Base-by-base conservation (phyloP, 1,140 invertebrate species). In the Drosophila erecta region DNA sequence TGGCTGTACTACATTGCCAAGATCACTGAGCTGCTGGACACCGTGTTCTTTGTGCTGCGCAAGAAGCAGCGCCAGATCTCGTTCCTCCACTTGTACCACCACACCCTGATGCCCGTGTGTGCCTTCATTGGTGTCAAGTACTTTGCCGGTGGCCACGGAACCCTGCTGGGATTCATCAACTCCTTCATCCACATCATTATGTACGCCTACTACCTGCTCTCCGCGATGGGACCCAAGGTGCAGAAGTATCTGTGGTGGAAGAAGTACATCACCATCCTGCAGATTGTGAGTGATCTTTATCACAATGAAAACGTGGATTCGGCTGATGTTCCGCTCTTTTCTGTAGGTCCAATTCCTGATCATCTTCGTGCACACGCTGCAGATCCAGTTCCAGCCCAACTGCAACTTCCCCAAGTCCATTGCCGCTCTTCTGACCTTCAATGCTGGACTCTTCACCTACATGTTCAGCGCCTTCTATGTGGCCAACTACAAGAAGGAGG, bases 181-280 rank as follows among this genome's bases (percentile, higher is more conserved):
- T 95, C 96, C 70, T 95, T 94, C 61, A 94, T 97, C 2, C 94
- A 93, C 93, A 95, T 95, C 10, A 93, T 97, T 27, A 97, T 98
- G 96, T 98, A 98, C 85, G 93, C 94, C 0, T 98, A 98, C 90
- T 98, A 98, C 83, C 93, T 97, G 81, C 92, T 98, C 1, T 94
- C 97, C 0, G 96, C 96, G 0, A 93, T 97, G 67, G 97, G 97
- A 24, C 97, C 97, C 1, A 92, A 94, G 22, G 95, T 97, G 90
- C 96, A 97, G 90, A 96, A 96, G 84, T 97, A 96, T 91, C 93
- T 98, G 4, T 98, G 97, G 97, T 98, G 97, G 97, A 98, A 98
- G 92, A 97, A 95, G 85, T 96, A 98, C 86, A 94, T 98, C 10
- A 98, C 97, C 0, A 94, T 93, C 20, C 93, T 98, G 70, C 97